Evolutionary conservation across 2,888 invertebrate genomes (phyloP).

Genomic region (Rhamphomyia laevipes): DNA sequence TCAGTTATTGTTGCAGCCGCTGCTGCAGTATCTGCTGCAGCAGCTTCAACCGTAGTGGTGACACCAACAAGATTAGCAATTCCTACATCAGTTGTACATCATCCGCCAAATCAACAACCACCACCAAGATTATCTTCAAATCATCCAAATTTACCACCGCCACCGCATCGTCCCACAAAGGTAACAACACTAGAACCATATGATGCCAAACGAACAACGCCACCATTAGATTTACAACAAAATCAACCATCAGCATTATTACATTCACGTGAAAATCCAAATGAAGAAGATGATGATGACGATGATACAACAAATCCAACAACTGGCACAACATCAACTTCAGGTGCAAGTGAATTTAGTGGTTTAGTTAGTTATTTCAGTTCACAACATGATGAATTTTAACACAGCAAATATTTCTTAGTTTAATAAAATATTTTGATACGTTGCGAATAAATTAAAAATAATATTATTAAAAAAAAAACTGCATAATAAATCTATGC

Average conservation of each 20-base stretch:
- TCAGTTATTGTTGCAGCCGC: constrained; percentile 20
- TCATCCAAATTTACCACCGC: constrained; percentile 5
- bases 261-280: constrained; percentile 24
- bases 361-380: constrained; percentile 87
- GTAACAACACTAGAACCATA: constrained; percentile 33
- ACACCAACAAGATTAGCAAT: no score
- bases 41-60: constrained; percentile 17
- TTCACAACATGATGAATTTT: constrained; percentile 80
- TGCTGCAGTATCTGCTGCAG: constrained; percentile 24
- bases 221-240: constrained; percentile 15
- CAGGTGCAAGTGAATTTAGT: constrained; percentile 62
- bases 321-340: constrained; percentile 14
- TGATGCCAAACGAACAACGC: constrained; percentile 17
- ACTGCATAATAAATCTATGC: no score
- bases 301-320: constrained; percentile 23
- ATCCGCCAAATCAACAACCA: constrained; percentile 19
- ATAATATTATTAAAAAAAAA: no score
- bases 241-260: constrained; percentile 16
- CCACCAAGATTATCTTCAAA: constrained; percentile 24
- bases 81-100: constrained; percentile 10
- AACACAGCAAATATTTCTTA: constrained; percentile 48
- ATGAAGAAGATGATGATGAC: constrained; percentile 20
- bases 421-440: constrained; percentile 20
- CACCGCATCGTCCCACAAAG: constrained; percentile 21
- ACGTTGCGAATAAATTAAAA: neutral